These are phyloP conservation scores for Oreohelix idahoensis DNA, from an alignment of 1,140 invertebrate species.

Conservation along the genomic window DNA sequence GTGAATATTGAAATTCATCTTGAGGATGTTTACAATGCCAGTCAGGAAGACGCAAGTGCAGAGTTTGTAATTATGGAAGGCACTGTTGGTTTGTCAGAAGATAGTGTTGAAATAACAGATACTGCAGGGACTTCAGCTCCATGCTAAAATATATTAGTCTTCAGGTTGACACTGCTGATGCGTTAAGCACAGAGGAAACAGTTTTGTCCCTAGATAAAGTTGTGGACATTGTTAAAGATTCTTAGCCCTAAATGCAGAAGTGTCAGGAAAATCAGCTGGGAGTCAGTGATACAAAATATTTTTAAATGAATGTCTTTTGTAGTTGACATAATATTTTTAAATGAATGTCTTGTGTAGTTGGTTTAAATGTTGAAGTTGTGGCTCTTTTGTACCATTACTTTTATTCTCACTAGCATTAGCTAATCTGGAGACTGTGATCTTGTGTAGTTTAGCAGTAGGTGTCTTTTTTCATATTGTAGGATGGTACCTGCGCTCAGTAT, in stretches of 20 bases:
- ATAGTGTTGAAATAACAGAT: not conserved
- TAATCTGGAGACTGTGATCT: no score
- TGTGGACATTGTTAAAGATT: not conserved
- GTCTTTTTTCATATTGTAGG: no score
- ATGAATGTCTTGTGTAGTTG: no score
- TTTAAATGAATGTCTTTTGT: no score
- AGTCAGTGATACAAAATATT: no score
- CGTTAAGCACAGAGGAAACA: not conserved
- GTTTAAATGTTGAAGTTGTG: no score
- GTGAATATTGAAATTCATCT: conserved; percentile 1
- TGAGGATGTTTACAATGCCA: not conserved
- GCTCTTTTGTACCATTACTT: no score
- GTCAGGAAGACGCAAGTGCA: not conserved
- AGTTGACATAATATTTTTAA: no score
- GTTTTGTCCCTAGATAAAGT: not conserved
- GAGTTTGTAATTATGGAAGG: not conserved
- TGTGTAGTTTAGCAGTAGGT: no score
- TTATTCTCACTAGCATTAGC: no score
- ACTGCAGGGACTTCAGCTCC: not conserved
- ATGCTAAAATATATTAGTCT: not conserved
- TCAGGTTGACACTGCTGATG: not conserved
- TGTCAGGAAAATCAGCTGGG: not conserved
- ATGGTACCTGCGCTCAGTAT: no score
- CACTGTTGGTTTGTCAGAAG: not conserved
- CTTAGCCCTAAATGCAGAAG: not conserved